Evolutionary conservation across 1,140 invertebrate species (phyloP).

Genomic region (Copidosoma floridanum): DNA sequence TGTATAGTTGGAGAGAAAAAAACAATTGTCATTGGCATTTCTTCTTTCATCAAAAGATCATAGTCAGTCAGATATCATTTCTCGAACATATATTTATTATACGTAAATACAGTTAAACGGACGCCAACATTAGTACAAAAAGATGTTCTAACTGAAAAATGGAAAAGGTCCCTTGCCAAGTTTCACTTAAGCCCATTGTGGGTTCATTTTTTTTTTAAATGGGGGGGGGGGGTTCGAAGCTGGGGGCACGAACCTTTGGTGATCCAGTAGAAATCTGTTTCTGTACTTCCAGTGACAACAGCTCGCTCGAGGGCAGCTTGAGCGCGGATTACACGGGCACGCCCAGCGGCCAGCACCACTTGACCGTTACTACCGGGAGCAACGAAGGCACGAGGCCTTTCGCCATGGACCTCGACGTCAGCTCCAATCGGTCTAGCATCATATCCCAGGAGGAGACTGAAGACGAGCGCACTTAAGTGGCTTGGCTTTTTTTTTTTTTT

Average conservation of each 20-base stretch:
- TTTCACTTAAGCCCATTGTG: slow-evolving; percentile 2
- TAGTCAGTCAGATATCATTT: neutral
- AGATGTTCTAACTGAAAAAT: slow-evolving; percentile 18
- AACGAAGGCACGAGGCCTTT: slow-evolving; percentile 50
- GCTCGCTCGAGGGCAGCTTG: slow-evolving; percentile 53
- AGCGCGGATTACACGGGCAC: slow-evolving; percentile 45
- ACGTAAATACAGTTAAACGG: neutral
- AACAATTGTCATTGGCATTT: no score
- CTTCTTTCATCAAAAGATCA: no score
- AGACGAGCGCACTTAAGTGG: no score
- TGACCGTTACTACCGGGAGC: slow-evolving; percentile 16
- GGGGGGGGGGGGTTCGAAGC: slow-evolving; percentile 10
- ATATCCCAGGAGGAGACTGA: slow-evolving; percentile 57
- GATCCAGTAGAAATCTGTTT: slow-evolving; percentile 53
- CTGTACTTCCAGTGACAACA: slow-evolving; percentile 60
- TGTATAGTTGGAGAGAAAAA: no score
- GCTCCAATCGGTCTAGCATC: slow-evolving; percentile 59
- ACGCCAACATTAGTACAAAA: neutral
- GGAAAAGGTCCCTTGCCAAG: slow-evolving; percentile 23
- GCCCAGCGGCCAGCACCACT: slow-evolving; percentile 41
- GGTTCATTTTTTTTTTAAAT: no score
- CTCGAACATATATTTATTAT: neutral
- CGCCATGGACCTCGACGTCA: slow-evolving; percentile 58
- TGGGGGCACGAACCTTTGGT: slow-evolving; percentile 33
- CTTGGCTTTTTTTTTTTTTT: no score